Evolutionary conservation across 2,113 vertebrate genomes (phyloP), one percentile per base, ranked within the genome.

Genomic region (Sprattus sprattus): DNA sequence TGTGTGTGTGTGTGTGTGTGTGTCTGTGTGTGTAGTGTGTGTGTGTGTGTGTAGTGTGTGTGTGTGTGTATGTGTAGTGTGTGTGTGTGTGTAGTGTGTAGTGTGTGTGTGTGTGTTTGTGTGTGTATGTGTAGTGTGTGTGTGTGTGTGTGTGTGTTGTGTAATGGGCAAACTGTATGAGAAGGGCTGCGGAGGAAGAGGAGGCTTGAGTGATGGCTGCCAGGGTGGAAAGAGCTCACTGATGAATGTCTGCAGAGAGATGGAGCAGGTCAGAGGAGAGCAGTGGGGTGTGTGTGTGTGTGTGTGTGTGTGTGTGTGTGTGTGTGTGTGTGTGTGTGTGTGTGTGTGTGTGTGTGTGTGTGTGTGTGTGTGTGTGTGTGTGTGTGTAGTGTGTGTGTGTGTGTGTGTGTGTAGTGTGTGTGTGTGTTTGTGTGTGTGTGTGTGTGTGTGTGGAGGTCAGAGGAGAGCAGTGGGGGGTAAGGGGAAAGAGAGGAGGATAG

Each of bases 201-300:
- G 54, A 49, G 54, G 39, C 39, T 54, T 85, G 84, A 85, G 50
- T 85, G 78, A 57, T 81, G 60, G 80, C 49, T 85, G 84, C 80
- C 54, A 80, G 50, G 60, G 75, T 47, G 32, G 84, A 85, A 81
- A 18, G 50, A 85, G 16, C 49, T 6, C 32, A 47, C n/a, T 49
- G 49, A 50, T 82, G 49, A 82, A 82, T 39, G n/a, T 52, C n/a
- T 25, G 81, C n/a, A 13, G 54, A 57, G 50, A 39, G 32, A 32
- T 22, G 50, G 44, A 54, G 28, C 54, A 45, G 54, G 57, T 45
- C 39, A 45, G 57, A 44, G 54, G 16, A 57, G 83, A 45, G 57
- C 50, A 57, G n/a, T 67, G 28, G 32, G 71, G 71, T 28, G 39
- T 78, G 28, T n/a, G n/a, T n/a, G n/a, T n/a, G n/a, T n/a, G n/a